phyloP scores from a whole-genome alignment of 2,113 vertebrate genomes.

The Pterocles orientalis region DNA sequence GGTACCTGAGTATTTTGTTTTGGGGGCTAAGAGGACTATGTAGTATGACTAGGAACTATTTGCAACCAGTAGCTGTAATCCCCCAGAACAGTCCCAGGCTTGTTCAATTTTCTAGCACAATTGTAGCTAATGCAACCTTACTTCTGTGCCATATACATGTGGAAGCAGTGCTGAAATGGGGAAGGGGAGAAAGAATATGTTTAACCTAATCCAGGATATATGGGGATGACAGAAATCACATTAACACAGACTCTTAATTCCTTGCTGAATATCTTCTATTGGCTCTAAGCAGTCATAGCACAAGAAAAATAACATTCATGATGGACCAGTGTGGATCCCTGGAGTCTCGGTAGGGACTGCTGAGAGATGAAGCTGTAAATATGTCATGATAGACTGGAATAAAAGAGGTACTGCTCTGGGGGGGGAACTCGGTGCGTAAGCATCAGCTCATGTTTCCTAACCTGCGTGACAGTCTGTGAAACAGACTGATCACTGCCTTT shows the following conservation, averaged over 20 bases:
- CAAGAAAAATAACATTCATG: background rate
- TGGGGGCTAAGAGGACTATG: background rate
- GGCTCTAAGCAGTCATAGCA: background rate
- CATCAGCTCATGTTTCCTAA: background rate
- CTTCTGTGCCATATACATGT: background rate
- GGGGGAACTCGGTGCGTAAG: background rate
- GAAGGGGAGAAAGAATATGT: background rate
- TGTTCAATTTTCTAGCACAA: background rate
- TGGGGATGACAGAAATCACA: conserved; percentile 30
- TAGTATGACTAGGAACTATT: background rate
- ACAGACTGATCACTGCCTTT: background rate
- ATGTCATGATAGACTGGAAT: background rate
- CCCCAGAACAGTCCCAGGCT: background rate
- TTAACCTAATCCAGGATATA: background rate
- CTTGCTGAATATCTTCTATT: conserved; percentile 19
- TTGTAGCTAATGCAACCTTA: background rate
- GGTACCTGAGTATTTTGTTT: background rate
- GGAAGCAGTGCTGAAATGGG: background rate
- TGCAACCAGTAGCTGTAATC: background rate
- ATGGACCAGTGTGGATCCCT: background rate
- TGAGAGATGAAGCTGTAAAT: conserved; percentile 23
- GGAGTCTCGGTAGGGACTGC: background rate
- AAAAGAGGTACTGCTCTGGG: background rate
- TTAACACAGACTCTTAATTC: conserved; percentile 2
- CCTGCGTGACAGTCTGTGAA: background rate